phyloP scores from a whole-genome alignment of 2,113 vertebrate genomes.

The Nothocercus julius region DNA sequence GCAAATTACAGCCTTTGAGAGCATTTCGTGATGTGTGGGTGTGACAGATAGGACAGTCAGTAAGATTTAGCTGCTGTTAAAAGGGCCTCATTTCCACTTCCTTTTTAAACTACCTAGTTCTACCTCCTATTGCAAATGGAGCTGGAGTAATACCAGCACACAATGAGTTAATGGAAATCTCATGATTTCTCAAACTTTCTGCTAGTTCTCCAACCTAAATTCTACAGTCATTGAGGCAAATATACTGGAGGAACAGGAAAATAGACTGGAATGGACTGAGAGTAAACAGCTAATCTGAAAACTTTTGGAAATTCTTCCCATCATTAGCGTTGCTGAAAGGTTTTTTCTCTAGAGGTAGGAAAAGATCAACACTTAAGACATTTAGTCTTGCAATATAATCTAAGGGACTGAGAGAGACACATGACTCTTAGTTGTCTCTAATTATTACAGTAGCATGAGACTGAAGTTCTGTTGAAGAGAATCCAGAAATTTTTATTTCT shows the following conservation, averaged over 20 bases:
- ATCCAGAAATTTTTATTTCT: constrained; percentile 41
- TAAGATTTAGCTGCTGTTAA: not conserved
- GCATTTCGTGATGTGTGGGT: not conserved
- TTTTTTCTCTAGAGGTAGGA: not conserved
- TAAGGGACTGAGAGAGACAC: not conserved
- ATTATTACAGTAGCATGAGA: constrained; percentile 37
- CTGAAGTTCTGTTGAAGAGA: constrained; percentile 8
- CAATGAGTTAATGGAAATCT: not conserved
- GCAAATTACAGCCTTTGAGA: not conserved
- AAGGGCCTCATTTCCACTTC: not conserved
- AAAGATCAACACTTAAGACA: constrained; percentile 9
- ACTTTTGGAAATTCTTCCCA: not conserved
- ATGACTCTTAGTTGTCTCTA: constrained; percentile 38
- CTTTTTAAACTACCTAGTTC: not conserved
- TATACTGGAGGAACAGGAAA: not conserved
- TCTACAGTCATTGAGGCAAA: not conserved
- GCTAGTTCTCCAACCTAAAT: not conserved
- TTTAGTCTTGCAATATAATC: constrained; percentile 38
- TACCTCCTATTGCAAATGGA: not conserved
- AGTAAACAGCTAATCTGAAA: not conserved
- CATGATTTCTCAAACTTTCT: not conserved
- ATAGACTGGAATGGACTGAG: not conserved
- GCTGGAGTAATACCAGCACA: not conserved
- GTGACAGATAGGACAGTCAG: not conserved
- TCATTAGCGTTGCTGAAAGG: not conserved